phyloP scores from a whole-genome alignment of 1,140 invertebrate genomes.

The Drosophila murphyi region DNA sequence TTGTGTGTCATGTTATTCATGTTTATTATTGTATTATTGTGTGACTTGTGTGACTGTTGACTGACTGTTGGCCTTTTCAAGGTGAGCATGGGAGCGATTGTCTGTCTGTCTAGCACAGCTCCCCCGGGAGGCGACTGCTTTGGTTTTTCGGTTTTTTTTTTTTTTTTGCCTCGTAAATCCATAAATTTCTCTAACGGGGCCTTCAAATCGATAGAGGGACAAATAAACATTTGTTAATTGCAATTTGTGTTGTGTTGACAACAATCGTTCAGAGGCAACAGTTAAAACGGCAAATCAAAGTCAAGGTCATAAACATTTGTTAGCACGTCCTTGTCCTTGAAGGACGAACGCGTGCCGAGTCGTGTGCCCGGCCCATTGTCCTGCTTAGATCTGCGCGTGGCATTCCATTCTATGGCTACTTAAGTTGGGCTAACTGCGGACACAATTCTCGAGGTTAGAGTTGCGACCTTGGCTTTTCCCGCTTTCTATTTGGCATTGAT shows the following conservation, averaged over 20 bases:
- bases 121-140: constrained; percentile 28
- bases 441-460: constrained; percentile 1
- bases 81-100: constrained; percentile 52
- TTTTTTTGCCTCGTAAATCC: constrained; percentile 19
- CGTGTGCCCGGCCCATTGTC: constrained; percentile 41
- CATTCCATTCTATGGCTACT: constrained; percentile 8
- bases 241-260: constrained; percentile 4
- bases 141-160: not conserved
- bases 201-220: constrained; percentile 28
- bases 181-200: constrained; percentile 40
- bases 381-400: constrained; percentile 27
- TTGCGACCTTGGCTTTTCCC: constrained; percentile 11
- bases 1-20: constrained; percentile 44
- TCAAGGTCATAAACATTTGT: not conserved
- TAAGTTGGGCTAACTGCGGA: not conserved
- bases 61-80: constrained; percentile 29
- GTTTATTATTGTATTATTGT: not conserved
- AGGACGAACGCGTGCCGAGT: constrained; percentile 26
- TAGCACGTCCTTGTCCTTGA: constrained; percentile 33
- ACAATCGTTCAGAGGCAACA: constrained; percentile 8
- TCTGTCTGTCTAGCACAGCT: constrained; percentile 29
- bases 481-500: constrained; percentile 8
- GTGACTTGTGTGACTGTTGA: not conserved
- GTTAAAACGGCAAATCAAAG: constrained; percentile 18
- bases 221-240: constrained; percentile 9